Conservation (phyloP, 2,113 vertebrate genomes). For the Nesogale talazaci region DNA sequence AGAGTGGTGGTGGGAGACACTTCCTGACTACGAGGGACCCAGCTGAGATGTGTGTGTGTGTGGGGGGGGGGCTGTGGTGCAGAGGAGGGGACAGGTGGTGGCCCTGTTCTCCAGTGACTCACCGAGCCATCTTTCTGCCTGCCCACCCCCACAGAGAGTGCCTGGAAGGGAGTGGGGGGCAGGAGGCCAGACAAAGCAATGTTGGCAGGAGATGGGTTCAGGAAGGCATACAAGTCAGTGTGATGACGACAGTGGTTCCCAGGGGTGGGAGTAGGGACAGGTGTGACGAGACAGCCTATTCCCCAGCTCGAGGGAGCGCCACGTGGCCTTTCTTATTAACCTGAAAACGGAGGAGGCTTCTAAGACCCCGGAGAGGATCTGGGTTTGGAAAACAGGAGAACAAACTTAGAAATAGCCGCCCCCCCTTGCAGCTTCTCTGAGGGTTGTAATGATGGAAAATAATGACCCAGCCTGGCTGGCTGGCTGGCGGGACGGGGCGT, state of each 20-base stretch:
- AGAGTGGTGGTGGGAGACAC: background rate
- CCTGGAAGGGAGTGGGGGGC: background rate
- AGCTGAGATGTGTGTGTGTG: too few relatives aligned
- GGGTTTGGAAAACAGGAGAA: constrained; percentile 7
- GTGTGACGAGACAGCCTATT: rapidly evolving
- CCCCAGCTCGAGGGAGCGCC: background rate
- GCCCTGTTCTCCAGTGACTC: rapidly evolving
- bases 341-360: background rate
- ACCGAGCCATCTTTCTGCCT: background rate
- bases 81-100: background rate
- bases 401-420: background rate
- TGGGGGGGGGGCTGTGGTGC: background rate
- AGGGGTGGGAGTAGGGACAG: too few relatives aligned
- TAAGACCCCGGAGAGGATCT: constrained; percentile 10
- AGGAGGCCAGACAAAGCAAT: background rate
- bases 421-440: background rate
- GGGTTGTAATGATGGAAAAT: constrained; percentile 19
- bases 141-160: background rate
- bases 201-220: background rate
- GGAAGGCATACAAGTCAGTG: background rate
- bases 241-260: background rate
- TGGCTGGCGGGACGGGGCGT: background rate
- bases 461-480: background rate
- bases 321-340: background rate
- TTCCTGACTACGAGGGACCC: background rate